phyloP scores from a whole-genome alignment of 2,113 vertebrate species.

The Ictidomys tridecemlineatus region DNA sequence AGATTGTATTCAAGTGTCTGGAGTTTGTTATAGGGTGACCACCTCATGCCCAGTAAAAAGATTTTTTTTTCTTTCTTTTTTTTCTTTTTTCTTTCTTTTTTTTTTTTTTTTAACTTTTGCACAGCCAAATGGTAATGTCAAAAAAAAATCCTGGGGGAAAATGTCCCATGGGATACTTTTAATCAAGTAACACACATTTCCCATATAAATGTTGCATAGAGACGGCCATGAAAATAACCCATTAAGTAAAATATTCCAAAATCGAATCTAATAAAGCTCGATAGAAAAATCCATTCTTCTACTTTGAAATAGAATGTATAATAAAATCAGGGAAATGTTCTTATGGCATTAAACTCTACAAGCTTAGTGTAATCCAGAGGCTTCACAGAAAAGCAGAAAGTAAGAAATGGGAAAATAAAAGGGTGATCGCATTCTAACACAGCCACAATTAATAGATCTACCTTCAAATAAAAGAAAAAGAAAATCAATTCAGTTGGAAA shows the following conservation, averaged over 20 bases:
- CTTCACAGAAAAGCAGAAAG: conserved; percentile 80
- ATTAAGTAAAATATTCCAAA: conserved; percentile 86
- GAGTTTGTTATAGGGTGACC: conserved; percentile 40
- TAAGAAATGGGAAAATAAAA: conserved; percentile 84
- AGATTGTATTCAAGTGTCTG: not conserved
- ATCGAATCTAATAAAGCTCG: conserved; percentile 86
- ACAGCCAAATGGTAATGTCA: conserved; percentile 52
- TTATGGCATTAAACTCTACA: conserved; percentile 83
- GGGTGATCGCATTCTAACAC: conserved; percentile 80
- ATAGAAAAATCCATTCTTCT: conserved; percentile 86
- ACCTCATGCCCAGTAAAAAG: not conserved
- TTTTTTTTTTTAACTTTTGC: no score
- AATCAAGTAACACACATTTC: conserved; percentile 75
- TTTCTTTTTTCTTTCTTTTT: no score
- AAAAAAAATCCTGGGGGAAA: conserved; percentile 58
- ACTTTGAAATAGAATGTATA: conserved; percentile 84
- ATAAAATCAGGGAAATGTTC: conserved; percentile 82
- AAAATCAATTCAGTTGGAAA: conserved; percentile 89
- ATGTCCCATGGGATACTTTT: conserved; percentile 51
- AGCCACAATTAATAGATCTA: conserved; percentile 87
- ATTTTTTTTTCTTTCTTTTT: no score
- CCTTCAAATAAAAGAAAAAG: conserved; percentile 84
- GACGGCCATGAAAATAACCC: conserved; percentile 82
- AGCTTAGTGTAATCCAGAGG: conserved; percentile 79
- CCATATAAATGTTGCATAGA: conserved; percentile 77